These are phyloP conservation scores for Drosophila littoralis DNA, from an alignment of 1,140 invertebrate genomes.

Conservation along the genomic window DNA sequence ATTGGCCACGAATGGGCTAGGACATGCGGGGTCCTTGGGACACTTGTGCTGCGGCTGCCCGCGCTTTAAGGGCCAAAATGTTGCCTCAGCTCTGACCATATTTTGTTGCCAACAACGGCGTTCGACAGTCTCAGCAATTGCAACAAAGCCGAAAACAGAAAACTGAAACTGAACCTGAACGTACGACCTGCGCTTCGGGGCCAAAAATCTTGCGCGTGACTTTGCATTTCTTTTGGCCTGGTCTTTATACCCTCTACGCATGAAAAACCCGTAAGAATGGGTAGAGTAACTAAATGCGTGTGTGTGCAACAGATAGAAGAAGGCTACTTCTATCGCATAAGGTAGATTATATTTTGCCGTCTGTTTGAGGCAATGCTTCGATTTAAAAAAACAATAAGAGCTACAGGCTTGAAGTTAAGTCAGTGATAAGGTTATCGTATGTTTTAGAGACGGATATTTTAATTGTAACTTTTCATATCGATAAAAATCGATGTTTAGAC, in stretches of 20 bases:
- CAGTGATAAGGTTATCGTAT: no score
- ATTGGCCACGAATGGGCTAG: conserved; percentile 43
- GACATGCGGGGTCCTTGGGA: not conserved
- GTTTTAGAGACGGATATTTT: no score
- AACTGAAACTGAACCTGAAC: conserved; percentile 22
- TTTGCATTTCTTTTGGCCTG: conserved; percentile 46
- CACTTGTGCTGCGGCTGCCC: conserved; percentile 64
- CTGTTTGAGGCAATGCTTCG: no score
- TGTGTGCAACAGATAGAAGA: no score
- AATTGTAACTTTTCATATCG: no score
- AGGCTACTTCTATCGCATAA: no score
- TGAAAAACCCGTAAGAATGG: not conserved
- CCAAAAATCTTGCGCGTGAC: conserved; percentile 71
- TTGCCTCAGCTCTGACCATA: conserved; percentile 41
- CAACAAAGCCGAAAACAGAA: conserved; percentile 2
- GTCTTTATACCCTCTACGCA: not conserved
- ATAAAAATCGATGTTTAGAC: no score
- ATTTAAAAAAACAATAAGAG: no score
- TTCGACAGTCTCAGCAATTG: conserved; percentile 5
- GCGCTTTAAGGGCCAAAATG: conserved; percentile 34
- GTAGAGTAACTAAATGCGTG: not conserved
- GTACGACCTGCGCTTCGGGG: conserved; percentile 46
- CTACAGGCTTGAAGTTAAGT: no score
- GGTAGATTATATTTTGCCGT: no score
- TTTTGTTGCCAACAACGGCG: conserved; percentile 34